phyloP scores from a whole-genome alignment of 2,888 invertebrate species.

The Drosophila siamana region DNA sequence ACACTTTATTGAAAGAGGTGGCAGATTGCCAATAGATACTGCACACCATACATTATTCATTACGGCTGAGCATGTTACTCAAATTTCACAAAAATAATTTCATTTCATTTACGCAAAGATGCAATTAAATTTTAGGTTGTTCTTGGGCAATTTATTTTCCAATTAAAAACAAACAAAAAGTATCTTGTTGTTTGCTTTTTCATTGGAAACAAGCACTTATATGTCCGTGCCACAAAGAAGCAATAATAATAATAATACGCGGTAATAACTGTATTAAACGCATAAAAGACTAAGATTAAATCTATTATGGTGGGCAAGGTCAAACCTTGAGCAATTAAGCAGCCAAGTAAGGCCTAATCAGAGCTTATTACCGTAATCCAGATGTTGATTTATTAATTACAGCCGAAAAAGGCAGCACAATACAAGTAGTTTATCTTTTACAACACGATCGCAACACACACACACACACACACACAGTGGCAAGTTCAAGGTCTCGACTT shows the following conservation, averaged over 20 bases:
- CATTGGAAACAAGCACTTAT: neutral
- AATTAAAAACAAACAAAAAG: no score
- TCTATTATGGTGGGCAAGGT: conserved; percentile 26
- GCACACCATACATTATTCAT: neutral
- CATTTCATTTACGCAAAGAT: no score
- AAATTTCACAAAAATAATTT: no score
- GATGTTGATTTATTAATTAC: conserved; percentile 48
- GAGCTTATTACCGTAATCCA: conserved; percentile 29
- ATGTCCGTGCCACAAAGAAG: neutral
- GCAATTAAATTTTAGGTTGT: no score
- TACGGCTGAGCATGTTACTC: no score
- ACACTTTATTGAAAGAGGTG: conserved; percentile 13
- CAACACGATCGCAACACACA: conserved; percentile 1
- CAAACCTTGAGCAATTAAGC: conserved; percentile 23
- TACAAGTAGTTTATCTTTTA: conserved; percentile 20
- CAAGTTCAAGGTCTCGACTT: conserved; percentile 40
- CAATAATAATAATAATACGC: conserved; percentile 5
- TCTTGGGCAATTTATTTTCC: no score
- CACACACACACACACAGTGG: neutral
- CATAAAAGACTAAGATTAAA: conserved; percentile 14
- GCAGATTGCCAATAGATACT: neutral
- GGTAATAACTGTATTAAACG: conserved; percentile 3
- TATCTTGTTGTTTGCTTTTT: no score
- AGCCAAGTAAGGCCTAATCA: conserved; percentile 28
- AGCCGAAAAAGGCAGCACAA: conserved; percentile 19